phyloP scores from a whole-genome alignment of 2,113 vertebrate species.

The Nestor notabilis region DNA sequence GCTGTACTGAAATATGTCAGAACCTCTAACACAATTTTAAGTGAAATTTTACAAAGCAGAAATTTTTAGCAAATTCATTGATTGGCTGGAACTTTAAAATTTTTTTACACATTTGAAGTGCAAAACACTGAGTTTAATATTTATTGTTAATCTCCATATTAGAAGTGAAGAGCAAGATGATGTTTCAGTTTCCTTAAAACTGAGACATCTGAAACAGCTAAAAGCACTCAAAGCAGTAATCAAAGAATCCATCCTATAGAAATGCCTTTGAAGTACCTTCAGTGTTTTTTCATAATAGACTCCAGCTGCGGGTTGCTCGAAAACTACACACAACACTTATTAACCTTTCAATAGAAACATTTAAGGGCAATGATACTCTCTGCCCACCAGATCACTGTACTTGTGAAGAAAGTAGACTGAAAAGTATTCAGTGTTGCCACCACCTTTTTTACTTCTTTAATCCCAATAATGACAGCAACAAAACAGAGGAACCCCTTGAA shows the following conservation, averaged over 20 bases:
- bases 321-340: not conserved
- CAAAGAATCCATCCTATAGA: not conserved
- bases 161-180: not conserved
- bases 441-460: not conserved
- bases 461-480: not conserved
- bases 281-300: not conserved
- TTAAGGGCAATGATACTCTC: not conserved
- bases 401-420: not conserved
- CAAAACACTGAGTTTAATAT: not conserved
- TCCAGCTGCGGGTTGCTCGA: not conserved
- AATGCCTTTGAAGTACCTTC: not conserved
- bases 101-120: not conserved
- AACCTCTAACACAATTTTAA: not conserved
- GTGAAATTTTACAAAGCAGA: not conserved
- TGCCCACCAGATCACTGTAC: not conserved
- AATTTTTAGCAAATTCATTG: not conserved
- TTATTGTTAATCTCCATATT: not conserved
- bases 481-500: not conserved
- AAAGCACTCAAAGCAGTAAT: not conserved
- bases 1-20: not conserved
- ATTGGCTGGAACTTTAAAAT: not conserved
- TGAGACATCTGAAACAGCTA: not conserved
- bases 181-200: not conserved
- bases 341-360: not conserved
- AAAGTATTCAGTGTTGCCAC: not conserved